A percentile compares a stretch with the other conserved stretches of the same genome.
These are phyloP conservation scores for Tetragnatha montana DNA, from an alignment of 2,888 invertebrate species.

Conservation along the genomic window DNA sequence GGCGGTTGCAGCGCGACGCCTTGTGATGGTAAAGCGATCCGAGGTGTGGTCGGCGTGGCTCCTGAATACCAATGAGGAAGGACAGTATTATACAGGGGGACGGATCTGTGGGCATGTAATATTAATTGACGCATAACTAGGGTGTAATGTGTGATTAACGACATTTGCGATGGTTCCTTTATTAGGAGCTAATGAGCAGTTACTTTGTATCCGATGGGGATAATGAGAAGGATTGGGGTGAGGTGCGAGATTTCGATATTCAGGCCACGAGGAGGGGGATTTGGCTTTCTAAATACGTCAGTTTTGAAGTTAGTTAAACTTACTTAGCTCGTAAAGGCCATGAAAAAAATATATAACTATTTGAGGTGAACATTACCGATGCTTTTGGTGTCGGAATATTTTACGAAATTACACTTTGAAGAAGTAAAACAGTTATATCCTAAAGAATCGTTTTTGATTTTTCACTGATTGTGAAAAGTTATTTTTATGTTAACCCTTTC, in stretches of 20 bases:
- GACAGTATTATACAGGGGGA: background rate
- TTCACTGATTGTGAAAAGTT: no score
- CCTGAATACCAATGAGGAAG: constrained; percentile 56
- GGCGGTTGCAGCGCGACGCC: constrained; percentile 23
- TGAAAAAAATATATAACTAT: no score
- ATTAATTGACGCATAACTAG: constrained; percentile 36
- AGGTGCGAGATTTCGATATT: background rate
- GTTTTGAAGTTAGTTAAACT: no score
- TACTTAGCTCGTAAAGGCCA: no score
- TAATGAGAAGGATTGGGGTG: background rate
- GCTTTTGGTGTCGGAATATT: no score
- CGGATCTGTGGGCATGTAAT: constrained; percentile 14
- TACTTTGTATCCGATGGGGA: constrained; percentile 21
- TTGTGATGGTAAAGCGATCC: constrained; percentile 17
- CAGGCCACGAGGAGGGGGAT: no score
- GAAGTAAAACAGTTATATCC: no score
- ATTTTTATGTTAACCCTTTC: no score
- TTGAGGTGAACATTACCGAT: no score
- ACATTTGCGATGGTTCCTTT: constrained; percentile 15
- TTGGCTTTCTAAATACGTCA: no score
- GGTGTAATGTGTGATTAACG: constrained; percentile 29
- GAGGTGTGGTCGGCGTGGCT: constrained; percentile 52
- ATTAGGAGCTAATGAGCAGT: background rate
- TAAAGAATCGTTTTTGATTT: no score
- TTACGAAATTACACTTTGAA: no score